Percentiles rank a stretch among this genome's conserved stretches.
These are phyloP conservation scores for Apotomis capreana DNA, from an alignment of 2,888 invertebrate species.

Conservation along the genomic window DNA sequence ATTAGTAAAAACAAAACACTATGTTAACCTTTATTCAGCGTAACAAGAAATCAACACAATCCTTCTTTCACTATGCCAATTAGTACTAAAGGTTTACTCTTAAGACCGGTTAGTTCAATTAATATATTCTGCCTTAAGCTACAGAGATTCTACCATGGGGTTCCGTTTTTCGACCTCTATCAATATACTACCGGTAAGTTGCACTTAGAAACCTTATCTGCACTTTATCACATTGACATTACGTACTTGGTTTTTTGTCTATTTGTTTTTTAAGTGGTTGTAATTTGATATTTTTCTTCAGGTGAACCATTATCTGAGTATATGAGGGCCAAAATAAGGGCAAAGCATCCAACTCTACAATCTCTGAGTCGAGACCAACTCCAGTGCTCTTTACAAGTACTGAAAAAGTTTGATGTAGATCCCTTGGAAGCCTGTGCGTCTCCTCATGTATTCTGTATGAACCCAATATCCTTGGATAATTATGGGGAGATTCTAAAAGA, in stretches of 20 bases:
- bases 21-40: background rate
- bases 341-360: conserved; percentile 68
- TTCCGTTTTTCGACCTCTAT: conserved; percentile 68
- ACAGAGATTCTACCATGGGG: conserved; percentile 51
- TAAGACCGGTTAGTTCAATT: conserved; percentile 15
- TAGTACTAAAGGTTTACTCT: conserved; percentile 2
- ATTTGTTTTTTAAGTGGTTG: background rate
- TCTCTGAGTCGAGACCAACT: conserved; percentile 61
- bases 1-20: background rate
- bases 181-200: conserved; percentile 65
- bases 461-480: conserved; percentile 83
- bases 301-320: conserved; percentile 58
- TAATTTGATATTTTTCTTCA: conserved; percentile 45
- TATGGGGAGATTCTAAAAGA: conserved; percentile 85
- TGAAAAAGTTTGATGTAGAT: conserved; percentile 74
- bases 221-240: background rate
- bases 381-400: conserved; percentile 63
- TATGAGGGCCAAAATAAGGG: conserved; percentile 55
- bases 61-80: conserved; percentile 15
- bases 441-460: conserved; percentile 83
- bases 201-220: background rate
- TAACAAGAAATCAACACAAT: background rate
- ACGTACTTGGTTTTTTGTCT: background rate
- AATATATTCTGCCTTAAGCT: conserved; percentile 5
- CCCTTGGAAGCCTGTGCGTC: conserved; percentile 79